phyloP scores from a whole-genome alignment of 1,140 invertebrate genomes.

The Ceratina japonica region DNA sequence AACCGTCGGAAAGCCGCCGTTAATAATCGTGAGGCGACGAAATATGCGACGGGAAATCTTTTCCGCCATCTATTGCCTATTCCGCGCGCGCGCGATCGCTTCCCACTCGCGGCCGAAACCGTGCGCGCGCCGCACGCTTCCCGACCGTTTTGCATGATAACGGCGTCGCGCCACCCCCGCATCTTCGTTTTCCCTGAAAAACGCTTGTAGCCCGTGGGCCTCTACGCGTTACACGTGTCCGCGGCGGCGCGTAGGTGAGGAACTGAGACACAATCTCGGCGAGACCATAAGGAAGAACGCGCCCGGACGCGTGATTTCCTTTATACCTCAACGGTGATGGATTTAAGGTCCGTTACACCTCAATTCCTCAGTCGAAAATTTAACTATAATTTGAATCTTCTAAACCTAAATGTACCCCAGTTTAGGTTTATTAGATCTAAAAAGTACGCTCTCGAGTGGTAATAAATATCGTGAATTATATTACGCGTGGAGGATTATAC shows the following conservation, averaged over 20 bases:
- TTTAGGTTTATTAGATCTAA: too few species aligned
- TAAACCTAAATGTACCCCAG: too few species aligned
- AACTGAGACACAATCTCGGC: constrained; percentile 64
- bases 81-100: neutral
- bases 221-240: neutral
- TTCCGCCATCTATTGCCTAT: neutral
- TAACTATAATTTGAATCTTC: too few species aligned
- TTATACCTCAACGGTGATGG: neutral
- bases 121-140: neutral
- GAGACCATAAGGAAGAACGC: constrained; percentile 64
- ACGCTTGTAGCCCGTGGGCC: neutral
- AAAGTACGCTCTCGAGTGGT: too few species aligned
- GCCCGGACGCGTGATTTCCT: neutral
- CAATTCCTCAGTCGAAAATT: too few species aligned
- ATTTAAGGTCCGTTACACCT: neutral
- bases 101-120: constrained; percentile 16
- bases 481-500: too few species aligned
- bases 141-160: constrained; percentile 28
- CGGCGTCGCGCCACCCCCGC: constrained; percentile 44
- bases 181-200: constrained; percentile 41
- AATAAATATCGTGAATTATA: too few species aligned
- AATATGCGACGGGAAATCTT: neutral
- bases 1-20: neutral
- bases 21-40: constrained; percentile 8
- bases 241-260: constrained; percentile 52